Evolutionary conservation across 2,113 vertebrate species (phyloP).

Genomic region (Pelecanus crispus): DNA sequence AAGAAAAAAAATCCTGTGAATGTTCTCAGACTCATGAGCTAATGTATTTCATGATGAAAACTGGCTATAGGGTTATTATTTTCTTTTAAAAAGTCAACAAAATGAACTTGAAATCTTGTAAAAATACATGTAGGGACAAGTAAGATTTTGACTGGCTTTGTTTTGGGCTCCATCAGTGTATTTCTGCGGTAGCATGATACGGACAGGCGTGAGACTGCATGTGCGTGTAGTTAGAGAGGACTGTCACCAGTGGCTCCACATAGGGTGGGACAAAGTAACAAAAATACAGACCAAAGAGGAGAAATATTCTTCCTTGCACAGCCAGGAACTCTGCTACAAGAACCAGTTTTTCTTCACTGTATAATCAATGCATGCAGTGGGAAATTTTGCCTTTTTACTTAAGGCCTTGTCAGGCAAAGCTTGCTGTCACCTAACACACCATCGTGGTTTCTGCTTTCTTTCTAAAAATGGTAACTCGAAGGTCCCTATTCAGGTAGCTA

Average conservation of each 20-base stretch:
- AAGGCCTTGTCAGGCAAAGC: background rate
- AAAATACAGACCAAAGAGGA: background rate
- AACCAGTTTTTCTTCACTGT: background rate
- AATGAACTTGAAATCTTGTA: background rate
- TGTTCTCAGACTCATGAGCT: background rate
- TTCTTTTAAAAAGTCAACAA: background rate
- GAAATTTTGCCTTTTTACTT: background rate
- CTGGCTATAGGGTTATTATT: background rate
- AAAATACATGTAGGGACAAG: background rate
- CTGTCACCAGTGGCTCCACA: background rate
- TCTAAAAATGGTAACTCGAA: background rate
- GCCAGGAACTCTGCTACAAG: background rate
- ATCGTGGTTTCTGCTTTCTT: background rate
- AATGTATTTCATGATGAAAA: background rate
- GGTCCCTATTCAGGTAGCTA: background rate
- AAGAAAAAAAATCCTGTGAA: background rate
- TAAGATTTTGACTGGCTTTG: background rate
- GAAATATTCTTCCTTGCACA: background rate
- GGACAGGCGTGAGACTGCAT: background rate
- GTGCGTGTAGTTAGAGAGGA: background rate
- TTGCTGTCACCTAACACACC: background rate
- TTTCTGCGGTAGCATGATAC: background rate
- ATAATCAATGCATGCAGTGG: background rate
- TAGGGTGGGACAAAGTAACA: background rate
- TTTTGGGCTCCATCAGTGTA: background rate